These are phyloP conservation scores for Hanleya hanleyi DNA, from an alignment of 2,888 invertebrate species.

Conservation along the genomic window DNA sequence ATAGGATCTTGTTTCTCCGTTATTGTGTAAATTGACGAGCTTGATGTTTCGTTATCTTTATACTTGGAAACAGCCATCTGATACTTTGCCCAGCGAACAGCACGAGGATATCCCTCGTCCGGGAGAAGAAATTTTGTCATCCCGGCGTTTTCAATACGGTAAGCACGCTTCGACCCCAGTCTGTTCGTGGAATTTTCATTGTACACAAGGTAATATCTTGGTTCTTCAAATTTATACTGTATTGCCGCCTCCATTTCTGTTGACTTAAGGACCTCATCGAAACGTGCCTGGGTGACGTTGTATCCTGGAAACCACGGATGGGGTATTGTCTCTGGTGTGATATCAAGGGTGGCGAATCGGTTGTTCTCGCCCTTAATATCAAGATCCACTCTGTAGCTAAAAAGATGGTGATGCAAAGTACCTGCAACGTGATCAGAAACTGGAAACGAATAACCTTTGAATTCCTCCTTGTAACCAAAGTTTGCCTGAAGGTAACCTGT, in stretches of 20 bases:
- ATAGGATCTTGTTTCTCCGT: conserved; percentile 62
- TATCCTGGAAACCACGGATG: too few relatives aligned
- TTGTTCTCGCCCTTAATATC: too few relatives aligned
- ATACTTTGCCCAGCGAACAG: conserved; percentile 59
- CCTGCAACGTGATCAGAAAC: conserved; percentile 52
- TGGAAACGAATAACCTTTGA: too few relatives aligned
- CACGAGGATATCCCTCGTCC: conserved; percentile 44
- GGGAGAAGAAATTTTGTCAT: conserved; percentile 52
- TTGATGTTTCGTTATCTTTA: conserved; percentile 59
- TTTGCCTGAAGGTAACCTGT: conserved; percentile 63
- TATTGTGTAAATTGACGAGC: conserved; percentile 61
- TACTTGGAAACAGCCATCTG: conserved; percentile 60
- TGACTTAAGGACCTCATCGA: too few relatives aligned
- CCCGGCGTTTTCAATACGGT: conserved; percentile 50
- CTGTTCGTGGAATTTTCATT: conserved; percentile 47
- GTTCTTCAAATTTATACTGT: conserved; percentile 45
- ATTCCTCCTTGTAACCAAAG: conserved; percentile 51
- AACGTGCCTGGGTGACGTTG: too few relatives aligned
- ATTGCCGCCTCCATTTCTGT: conserved; percentile 58
- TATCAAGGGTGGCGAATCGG: too few relatives aligned
- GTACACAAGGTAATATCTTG: conserved; percentile 51
- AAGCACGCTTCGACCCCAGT: conserved; percentile 50
- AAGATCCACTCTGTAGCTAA: conserved; percentile 66
- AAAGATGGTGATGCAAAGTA: conserved; percentile 60
- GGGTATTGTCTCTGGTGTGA: too few relatives aligned